Conservation (phyloP, 2,797 vertebrate species). For the Sarcophilus harrisii region DNA sequence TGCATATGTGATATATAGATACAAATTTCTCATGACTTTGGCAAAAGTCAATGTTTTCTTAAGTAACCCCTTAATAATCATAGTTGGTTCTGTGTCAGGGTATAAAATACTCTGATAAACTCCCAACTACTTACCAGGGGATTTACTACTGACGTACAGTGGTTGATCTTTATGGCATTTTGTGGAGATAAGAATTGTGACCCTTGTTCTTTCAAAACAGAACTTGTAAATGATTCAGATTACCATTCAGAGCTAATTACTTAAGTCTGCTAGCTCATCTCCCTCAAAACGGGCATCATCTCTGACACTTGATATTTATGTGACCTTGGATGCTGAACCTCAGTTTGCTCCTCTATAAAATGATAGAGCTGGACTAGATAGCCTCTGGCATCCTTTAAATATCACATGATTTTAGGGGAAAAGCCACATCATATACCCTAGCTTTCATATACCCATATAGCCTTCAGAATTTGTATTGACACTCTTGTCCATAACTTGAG, state of each 20-base stretch:
- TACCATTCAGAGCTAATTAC: slow-evolving; percentile 39
- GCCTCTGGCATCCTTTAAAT: background rate
- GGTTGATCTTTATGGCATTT: slow-evolving; percentile 14
- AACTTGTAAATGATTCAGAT: slow-evolving; percentile 21
- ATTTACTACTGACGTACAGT: background rate
- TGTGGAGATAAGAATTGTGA: slow-evolving; percentile 27
- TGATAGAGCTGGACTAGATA: background rate
- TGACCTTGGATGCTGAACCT: background rate
- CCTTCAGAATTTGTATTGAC: background rate
- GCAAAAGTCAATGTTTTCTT: background rate
- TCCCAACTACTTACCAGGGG: background rate
- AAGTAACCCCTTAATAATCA: background rate
- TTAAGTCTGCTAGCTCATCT: slow-evolving; percentile 12
- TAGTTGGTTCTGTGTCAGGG: background rate
- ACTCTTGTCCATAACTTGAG: background rate
- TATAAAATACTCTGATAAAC: background rate
- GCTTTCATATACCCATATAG: background rate
- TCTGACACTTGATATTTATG: background rate
- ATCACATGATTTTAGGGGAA: background rate
- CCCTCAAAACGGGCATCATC: background rate
- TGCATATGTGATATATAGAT: background rate
- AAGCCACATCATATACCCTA: background rate
- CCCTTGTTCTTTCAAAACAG: background rate
- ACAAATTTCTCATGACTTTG: background rate
- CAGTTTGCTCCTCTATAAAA: background rate